Base-by-base conservation (phyloP, 2,113 vertebrate genomes). In the Ifrita kowaldi region DNA sequence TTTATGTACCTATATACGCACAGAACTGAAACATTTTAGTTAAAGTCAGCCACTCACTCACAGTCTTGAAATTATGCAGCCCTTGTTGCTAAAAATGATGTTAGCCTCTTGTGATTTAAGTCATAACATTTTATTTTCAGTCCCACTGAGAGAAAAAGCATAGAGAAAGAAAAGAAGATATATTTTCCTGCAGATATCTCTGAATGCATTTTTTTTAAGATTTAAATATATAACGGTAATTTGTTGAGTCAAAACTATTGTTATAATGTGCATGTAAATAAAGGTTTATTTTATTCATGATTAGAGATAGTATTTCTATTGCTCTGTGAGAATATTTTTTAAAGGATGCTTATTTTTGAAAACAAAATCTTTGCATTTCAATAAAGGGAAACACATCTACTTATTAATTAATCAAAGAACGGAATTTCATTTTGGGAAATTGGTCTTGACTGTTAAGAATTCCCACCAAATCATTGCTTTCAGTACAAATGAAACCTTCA, bases 21-120 rank as follows among this genome's bases (percentile, higher is more conserved):
- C 97, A 98, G 98, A 99, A 98, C 98, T 98, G 98, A 99, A 99
- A 99, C 99, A 99, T 99, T 99, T 99, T 99, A 99, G 98, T 99
- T 98, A 99, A 99, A 99, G 98, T 99, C 98, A 98, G 98, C 98
- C 98, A 98, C 98, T 99, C 98, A 98, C 98, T 99, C 99, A 98
- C 97, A 98, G 99, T 98, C 98, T 97, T 98, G 98, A 98, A 99
- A 99, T 99, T 99, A 99, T 98, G 98, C 98, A 98, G 98, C 98
- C 98, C 98, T 98, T 99, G 98, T 98, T 98, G 98, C 98, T 98
- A 98, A 98, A 99, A 99, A 98, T 98, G 98, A 99, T 99, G 98
- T 98, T 98, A 98, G 98, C 98, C 98, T 99, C 98, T 98, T 99
- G 98, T 99, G 99, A 99, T 99, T 99, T 99, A 99, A 99, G 98